A percentile compares a stretch with the other conserved stretches of the same genome.
phyloP scores from a whole-genome alignment of 2,113 vertebrate species.

The Cavia porcellus region DNA sequence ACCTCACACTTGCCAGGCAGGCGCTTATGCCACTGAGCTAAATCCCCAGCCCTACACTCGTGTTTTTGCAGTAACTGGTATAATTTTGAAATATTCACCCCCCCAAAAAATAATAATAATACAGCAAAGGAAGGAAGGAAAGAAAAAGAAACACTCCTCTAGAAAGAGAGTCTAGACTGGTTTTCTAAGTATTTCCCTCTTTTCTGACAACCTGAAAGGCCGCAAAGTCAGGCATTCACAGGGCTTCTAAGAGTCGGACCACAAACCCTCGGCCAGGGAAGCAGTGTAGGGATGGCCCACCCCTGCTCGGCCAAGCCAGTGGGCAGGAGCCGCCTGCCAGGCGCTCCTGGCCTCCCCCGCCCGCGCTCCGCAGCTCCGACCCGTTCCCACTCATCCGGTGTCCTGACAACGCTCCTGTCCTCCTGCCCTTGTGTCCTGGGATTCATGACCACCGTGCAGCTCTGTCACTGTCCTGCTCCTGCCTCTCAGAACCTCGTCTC shows the following conservation, averaged over 20 bases:
- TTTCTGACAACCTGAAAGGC: conserved; percentile 20
- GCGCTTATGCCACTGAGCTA: background rate
- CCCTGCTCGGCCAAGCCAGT: background rate
- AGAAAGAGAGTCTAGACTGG: conserved; percentile 23
- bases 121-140: no score
- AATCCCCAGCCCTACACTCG: conserved; percentile 2
- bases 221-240: background rate
- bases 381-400: conserved; percentile 2
- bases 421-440: conserved; percentile 47
- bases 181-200: conserved; percentile 58
- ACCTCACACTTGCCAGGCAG: no score
- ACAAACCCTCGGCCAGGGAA: background rate
- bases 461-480: conserved; percentile 42
- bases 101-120: no score
- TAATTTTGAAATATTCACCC: conserved; percentile 49
- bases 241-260: background rate
- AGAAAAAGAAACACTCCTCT: background rate
- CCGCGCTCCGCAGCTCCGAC: background rate
- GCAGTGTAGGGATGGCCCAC: background rate
- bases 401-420: conserved; percentile 36
- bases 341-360: background rate
- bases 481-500: conserved; percentile 61
- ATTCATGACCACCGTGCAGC: conserved; percentile 44
- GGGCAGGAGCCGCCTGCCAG: background rate
- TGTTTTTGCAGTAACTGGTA: conserved; percentile 52